These are phyloP conservation scores for Pangasianodon gigas DNA, from an alignment of 2,113 vertebrate genomes.

Conservation along the genomic window DNA sequence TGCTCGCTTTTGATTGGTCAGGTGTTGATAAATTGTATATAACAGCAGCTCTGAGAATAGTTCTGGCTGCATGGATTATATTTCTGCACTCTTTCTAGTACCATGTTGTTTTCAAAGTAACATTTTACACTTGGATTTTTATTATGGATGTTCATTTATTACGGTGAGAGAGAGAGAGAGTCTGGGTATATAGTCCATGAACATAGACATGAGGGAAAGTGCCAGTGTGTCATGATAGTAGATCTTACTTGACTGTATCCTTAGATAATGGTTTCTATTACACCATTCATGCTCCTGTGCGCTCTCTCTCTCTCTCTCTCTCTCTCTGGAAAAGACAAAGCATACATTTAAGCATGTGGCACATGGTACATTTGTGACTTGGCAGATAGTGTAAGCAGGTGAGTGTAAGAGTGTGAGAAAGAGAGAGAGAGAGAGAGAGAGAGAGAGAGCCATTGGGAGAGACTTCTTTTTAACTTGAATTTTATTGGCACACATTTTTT, in stretches of 20 bases:
- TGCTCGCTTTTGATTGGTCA: neutral
- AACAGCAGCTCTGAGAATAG: neutral
- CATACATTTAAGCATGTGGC: neutral
- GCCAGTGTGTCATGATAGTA: neutral
- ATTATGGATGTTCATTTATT: too few species aligned
- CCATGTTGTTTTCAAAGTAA: too few species aligned
- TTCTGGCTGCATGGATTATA: too few species aligned
- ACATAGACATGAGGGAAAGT: neutral
- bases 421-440: neutral
- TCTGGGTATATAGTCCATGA: neutral
- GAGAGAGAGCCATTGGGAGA: neutral
- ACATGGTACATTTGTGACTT: conserved; percentile 17
- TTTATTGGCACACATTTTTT: neutral
- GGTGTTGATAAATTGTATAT: too few species aligned
- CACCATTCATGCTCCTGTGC: neutral
- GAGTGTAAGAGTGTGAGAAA: neutral
- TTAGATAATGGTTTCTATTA: neutral
- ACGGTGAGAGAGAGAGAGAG: neutral
- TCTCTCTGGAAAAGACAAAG: neutral
- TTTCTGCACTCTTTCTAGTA: too few species aligned
- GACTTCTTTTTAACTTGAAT: neutral
- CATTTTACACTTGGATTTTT: too few species aligned
- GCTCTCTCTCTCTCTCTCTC: neutral
- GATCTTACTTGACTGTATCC: conserved; percentile 1
- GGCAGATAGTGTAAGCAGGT: neutral